Base-by-base conservation (phyloP, 2,888 invertebrate genomes). In the Fragum fragum region DNA sequence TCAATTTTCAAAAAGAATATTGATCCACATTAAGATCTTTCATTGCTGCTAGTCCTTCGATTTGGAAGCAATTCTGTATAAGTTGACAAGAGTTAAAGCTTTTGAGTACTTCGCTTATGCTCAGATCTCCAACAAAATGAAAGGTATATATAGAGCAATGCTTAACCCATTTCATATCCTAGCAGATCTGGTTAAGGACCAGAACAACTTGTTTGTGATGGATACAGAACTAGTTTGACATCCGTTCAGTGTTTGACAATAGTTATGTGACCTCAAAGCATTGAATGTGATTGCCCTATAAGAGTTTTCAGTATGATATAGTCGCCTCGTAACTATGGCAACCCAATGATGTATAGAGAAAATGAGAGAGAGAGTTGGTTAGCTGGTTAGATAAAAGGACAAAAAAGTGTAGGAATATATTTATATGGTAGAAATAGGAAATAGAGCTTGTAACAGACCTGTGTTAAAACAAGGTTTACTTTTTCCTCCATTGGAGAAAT, bases 291-390 rank as follows among this genome's bases (percentile, higher is more conserved):
- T 72, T 76, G 73, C 69, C 61, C 28, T 68, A 69, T 70, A 76
- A 69, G 66, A 77, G 57, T 47, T 59, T 75, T 75, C 72, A 47
- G 72, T 75, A 75, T 68, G 68, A 82, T 76, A 61, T 71, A 76
- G 66, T 75, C 36, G 66, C 26, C 36, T 36, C 42, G 78, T 82
- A 73, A 36, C 82, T 75, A 82, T 82, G 75, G 82, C 36, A 70
- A 82, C 78, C 21, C 36, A 76, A 55, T 74, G 76, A 82, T 79
- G 59, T 77, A 77, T 81, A 81, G 77, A 81, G 63, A 73, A 77
- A 47, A 70, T 55, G 74, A 66, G 77, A 74, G 52, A 14, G 26
- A 55, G 39, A 55, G 53, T 71, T 55, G 52, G 52, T 53, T 47
- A 52, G 47, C 36, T n/a, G n/a, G 23, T 66, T n/a, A 18, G 39